A percentile compares a stretch with the other conserved stretches of the same genome.
Conservation (phyloP, 2,888 invertebrate species). For the Erynnis tages region DNA sequence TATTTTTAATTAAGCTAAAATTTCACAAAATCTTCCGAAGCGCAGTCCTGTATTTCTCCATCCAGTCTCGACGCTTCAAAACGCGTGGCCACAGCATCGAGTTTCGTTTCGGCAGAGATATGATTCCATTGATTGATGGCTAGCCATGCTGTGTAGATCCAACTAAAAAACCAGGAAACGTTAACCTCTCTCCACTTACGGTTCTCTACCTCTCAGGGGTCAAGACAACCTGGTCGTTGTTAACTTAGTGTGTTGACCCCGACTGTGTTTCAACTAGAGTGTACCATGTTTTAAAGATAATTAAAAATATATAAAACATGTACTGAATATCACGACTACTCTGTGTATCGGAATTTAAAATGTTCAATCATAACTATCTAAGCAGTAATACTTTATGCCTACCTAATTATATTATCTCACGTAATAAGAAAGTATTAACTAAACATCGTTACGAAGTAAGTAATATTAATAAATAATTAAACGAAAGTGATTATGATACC, state of each 20-base stretch:
- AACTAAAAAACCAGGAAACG: constrained; percentile 35
- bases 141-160: constrained; percentile 66
- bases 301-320: constrained; percentile 61
- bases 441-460: too few species aligned
- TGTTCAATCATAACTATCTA: too few species aligned
- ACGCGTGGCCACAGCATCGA: constrained; percentile 35
- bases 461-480: too few species aligned
- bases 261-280: constrained; percentile 52
- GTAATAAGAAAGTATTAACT: too few species aligned
- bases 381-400: too few species aligned
- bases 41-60: too few species aligned
- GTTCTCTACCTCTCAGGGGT: constrained; percentile 36
- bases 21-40: too few species aligned
- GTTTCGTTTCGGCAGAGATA: constrained; percentile 71
- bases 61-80: background rate
- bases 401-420: too few species aligned
- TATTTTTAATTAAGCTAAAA: too few species aligned
- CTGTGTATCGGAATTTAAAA: constrained; percentile 10
- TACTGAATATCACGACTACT: constrained; percentile 14
- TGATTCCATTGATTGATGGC: constrained; percentile 81
- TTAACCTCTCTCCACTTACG: constrained; percentile 29
- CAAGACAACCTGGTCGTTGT: constrained; percentile 50
- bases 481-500: too few species aligned
- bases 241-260: constrained; percentile 74
- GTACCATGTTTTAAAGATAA: constrained; percentile 72